A percentile compares a stretch with the other conserved stretches of the same genome.
phyloP scores from a whole-genome alignment of 2,797 vertebrate genomes.

The Alouatta caraya region DNA sequence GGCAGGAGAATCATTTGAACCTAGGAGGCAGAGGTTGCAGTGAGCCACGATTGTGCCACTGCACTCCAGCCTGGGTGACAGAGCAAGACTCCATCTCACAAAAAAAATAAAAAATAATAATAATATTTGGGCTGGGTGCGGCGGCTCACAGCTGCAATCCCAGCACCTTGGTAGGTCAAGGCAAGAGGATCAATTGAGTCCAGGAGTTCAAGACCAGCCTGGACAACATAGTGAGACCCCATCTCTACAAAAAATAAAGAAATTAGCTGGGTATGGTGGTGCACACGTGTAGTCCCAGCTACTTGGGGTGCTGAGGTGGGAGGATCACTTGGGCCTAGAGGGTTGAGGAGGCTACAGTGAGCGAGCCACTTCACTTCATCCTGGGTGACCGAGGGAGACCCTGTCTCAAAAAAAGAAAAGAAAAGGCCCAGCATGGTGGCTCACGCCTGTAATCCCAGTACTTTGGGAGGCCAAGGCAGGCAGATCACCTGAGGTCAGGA shows the following conservation, averaged over 20 bases:
- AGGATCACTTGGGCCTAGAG: neutral
- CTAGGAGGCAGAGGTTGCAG: neutral
- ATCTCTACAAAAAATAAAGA: neutral
- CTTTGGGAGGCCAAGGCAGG: too few species aligned
- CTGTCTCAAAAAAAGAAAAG: too few species aligned
- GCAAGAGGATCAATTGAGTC: fast-evolving
- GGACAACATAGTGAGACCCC: fast-evolving
- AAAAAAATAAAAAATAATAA: neutral
- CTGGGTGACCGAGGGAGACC: too few species aligned
- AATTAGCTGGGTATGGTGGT: neutral
- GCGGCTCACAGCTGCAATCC: neutral
- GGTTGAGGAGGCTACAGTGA: neutral
- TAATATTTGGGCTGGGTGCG: neutral
- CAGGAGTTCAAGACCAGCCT: neutral
- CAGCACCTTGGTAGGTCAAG: neutral
- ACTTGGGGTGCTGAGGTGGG: neutral
- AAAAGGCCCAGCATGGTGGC: too few species aligned
- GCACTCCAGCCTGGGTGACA: neutral
- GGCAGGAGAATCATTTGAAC: neutral
- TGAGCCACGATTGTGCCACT: neutral
- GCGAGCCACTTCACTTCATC: too few species aligned
- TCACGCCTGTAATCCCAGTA: too few species aligned
- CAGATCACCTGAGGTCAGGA: too few species aligned
- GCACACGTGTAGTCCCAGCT: neutral
- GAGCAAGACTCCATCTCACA: neutral